These are phyloP conservation scores for Lycocorax pyrrhopterus DNA, from an alignment of 2,113 vertebrate species.

Conservation along the genomic window DNA sequence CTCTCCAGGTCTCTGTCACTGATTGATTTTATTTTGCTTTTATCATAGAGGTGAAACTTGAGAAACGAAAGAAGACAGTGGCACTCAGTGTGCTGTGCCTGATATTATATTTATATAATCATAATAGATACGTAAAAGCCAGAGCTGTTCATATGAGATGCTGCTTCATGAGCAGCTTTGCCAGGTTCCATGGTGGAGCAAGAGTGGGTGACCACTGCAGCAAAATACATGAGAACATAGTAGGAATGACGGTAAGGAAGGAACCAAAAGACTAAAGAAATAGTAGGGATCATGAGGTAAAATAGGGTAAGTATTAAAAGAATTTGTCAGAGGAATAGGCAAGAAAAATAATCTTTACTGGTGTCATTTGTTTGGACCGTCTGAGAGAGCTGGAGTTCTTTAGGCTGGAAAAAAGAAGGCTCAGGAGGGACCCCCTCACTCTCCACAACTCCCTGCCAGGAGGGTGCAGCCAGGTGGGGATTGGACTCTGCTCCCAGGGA, in stretches of 20 bases:
- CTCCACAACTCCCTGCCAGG: not conserved
- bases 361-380: not conserved
- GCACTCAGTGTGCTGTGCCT: not conserved
- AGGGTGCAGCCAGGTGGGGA: not conserved
- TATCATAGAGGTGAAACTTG: not conserved
- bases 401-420: not conserved
- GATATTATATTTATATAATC: not conserved
- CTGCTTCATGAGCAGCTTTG: not conserved
- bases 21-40: not conserved
- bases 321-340: not conserved
- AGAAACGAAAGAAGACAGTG: not conserved
- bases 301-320: not conserved
- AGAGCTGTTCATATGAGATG: not conserved
- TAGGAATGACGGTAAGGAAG: not conserved
- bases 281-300: not conserved
- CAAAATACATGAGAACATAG: not conserved
- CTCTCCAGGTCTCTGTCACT: not conserved
- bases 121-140: not conserved
- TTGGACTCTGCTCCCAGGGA: not conserved
- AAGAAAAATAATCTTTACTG: not conserved
- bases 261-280: not conserved
- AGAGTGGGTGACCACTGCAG: not conserved
- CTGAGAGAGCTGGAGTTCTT: not conserved
- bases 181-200: not conserved
- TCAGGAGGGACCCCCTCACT: not conserved